phyloP scores from a whole-genome alignment of 2,113 vertebrate genomes.

The Petroica traversi region DNA sequence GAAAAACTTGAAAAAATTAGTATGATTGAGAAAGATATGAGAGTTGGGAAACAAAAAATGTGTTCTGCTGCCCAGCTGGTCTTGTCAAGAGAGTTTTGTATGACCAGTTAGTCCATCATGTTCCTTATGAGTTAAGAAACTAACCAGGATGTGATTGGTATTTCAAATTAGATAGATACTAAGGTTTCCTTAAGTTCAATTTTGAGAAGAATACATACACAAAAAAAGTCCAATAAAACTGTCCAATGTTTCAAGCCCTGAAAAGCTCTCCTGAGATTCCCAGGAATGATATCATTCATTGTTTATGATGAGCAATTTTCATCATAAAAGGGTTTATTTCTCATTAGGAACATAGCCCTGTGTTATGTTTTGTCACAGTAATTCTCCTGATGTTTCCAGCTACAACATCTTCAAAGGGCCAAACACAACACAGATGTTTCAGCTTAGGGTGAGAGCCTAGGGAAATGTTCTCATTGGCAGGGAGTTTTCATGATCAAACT shows the following conservation, averaged over 20 bases:
- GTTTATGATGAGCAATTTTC: not conserved
- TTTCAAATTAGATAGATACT: not conserved
- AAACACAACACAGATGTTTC: conserved; percentile 50
- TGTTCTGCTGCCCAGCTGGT: not conserved
- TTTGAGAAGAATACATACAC: not conserved
- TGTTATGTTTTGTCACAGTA: conserved; percentile 25
- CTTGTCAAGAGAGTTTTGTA: not conserved
- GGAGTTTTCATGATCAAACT: not conserved
- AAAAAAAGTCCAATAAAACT: conserved; percentile 8
- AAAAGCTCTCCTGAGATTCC: not conserved
- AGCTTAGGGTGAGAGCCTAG: not conserved
- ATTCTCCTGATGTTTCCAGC: conserved; percentile 16
- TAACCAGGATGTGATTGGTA: not conserved
- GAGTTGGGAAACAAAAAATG: not conserved
- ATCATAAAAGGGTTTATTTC: conserved; percentile 2
- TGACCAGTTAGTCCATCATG: not conserved
- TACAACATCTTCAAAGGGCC: conserved; percentile 26
- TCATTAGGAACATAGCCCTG: not conserved
- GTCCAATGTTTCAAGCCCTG: not conserved
- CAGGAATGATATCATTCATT: not conserved
- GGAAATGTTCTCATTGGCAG: not conserved
- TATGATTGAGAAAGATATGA: not conserved
- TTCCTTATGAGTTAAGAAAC: not conserved
- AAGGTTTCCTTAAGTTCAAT: not conserved
- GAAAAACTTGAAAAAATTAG: not conserved